phyloP scores from a whole-genome alignment of 2,797 vertebrate species.

The Ambastaia sidthimunki region DNA sequence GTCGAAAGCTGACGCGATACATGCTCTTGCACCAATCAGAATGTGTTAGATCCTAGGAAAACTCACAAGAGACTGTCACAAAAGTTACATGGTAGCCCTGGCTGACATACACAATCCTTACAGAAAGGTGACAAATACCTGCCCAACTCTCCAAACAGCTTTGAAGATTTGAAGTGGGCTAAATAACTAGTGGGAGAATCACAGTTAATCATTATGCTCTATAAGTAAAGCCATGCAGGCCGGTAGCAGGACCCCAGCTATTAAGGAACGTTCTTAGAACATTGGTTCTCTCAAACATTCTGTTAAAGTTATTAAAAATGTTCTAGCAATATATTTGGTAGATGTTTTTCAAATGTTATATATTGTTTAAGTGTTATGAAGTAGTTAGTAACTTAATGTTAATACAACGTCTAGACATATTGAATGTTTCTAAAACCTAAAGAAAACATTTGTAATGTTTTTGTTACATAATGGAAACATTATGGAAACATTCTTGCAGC shows the following conservation, averaged over 20 bases:
- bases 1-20: background rate
- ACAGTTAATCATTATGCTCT: constrained; percentile 37
- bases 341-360: too few species aligned
- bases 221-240: constrained; percentile 16
- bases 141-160: constrained; percentile 12
- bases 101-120: constrained; percentile 11
- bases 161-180: constrained; percentile 18
- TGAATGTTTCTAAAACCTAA: too few species aligned
- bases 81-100: constrained; percentile 3
- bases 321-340: too few species aligned
- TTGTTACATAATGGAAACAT: too few species aligned
- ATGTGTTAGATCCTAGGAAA: constrained; percentile 9
- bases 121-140: constrained; percentile 31
- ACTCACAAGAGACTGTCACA: background rate
- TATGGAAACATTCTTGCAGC: too few species aligned
- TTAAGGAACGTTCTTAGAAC: too few species aligned
- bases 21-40: background rate
- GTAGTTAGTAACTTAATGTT: too few species aligned
- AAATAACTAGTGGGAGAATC: background rate
- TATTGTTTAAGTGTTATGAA: too few species aligned
- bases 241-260: constrained; percentile 12
- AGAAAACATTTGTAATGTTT: too few species aligned
- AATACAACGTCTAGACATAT: too few species aligned
- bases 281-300: too few species aligned
- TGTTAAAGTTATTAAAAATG: too few species aligned